Base-by-base conservation (phyloP, 2,797 vertebrate species). In the Arnoldichthys spilopterus region DNA sequence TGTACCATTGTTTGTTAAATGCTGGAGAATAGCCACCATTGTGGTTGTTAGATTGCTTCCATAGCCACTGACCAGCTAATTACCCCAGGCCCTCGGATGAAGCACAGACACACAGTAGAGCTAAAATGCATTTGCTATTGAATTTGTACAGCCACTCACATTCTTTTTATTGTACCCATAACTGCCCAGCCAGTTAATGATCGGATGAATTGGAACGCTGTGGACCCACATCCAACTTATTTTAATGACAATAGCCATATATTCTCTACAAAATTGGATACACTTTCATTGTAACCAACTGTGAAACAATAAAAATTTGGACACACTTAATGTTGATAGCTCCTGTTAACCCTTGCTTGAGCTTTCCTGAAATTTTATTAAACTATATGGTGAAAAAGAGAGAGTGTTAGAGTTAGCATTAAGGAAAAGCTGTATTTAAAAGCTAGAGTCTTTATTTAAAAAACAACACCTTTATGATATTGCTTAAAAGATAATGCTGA, bases 201-300 rank as follows among this genome's bases (percentile, higher is more conserved):
- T 89, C 77, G 84, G 85, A 87, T 91, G 90, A 91, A 91, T 92
- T 90, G 75, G 85, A 83, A 81, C 51, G 84, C 84, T 82, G 77
- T 83, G 82, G 78, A 82, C 68, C 87, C 83, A 84, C 90, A 89
- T 88, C 84, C 83, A 80, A 26, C 81, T 90, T 78, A 92, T 93
- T 90, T 91, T 77, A 92, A 92, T 92, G 88, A 94, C 90, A 92
- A 92, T 91, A 72, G 83, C 80, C 28, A 89, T 88, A 90, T 89
- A 86, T 87, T 91, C 89, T 89, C 90, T 22, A 28, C 28, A 56
- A 2, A 22, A 20, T 37, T 64, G 43, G 34, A 67, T 51, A 18
- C 15, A 26, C 24, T 51, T 40, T 26, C 61, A 32, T 45, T 2
- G n/a, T 58, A 68, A 76, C 43, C 45, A 56, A 16, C 64, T 26